These are phyloP conservation scores for Apamea epomidion DNA, from an alignment of 2,888 invertebrate species.

Conservation along the genomic window DNA sequence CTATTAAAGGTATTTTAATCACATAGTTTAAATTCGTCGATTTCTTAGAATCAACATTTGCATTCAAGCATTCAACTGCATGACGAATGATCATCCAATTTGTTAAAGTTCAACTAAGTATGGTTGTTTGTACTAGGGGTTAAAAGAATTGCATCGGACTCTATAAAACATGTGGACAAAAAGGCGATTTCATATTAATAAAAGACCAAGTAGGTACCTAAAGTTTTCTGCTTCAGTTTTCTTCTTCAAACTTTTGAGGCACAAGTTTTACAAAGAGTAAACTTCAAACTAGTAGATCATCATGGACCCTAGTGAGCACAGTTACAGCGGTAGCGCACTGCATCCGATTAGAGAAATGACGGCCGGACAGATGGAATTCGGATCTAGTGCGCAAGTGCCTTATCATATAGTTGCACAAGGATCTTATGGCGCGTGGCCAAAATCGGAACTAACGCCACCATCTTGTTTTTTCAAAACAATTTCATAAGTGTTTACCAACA, in stretches of 20 bases:
- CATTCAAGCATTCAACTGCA: neutral
- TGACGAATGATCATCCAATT: neutral
- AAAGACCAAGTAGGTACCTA: neutral
- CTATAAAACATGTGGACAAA: neutral
- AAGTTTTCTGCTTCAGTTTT: neutral
- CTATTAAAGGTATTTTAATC: neutral
- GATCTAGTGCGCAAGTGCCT: neutral
- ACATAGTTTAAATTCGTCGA: neutral
- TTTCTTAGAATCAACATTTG: constrained; percentile 20
- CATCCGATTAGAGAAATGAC: neutral
- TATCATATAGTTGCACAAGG: neutral
- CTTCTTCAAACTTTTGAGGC: neutral
- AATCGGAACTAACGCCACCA: neutral
- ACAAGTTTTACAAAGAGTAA: neutral
- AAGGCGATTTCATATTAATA: neutral
- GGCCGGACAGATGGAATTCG: neutral
- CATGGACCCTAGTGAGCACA: too few relatives aligned
- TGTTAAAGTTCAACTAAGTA: neutral
- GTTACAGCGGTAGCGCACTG: neutral
- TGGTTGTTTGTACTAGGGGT: neutral
- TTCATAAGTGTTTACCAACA: neutral
- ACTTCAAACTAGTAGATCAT: constrained; percentile 2
- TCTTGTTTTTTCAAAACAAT: neutral
- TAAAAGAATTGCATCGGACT: neutral
- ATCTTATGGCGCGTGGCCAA: neutral